These are phyloP conservation scores for Orbicella faveolata DNA, from an alignment of 64 coral and sea anemone species.

Conservation along the genomic window DNA sequence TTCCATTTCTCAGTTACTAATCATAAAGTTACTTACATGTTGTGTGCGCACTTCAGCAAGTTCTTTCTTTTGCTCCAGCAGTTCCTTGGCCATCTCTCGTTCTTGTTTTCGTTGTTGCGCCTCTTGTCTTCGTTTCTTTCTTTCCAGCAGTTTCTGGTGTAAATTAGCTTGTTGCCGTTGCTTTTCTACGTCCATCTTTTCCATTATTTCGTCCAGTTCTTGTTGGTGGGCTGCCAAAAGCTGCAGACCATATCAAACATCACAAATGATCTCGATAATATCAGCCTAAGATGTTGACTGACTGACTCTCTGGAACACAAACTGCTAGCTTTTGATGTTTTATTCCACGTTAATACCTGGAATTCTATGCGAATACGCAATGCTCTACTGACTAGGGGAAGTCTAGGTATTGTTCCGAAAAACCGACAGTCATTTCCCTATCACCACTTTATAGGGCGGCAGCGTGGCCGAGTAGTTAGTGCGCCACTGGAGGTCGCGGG, in stretches of 20 bases:
- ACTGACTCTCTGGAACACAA: neutral
- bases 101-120: slow-evolving; percentile 87
- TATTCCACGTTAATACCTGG: too few species aligned
- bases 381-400: too few species aligned
- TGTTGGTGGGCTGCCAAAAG: slow-evolving; percentile 84
- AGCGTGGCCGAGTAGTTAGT: too few species aligned
- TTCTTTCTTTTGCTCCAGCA: slow-evolving; percentile 95
- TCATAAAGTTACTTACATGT: slow-evolving; percentile 49
- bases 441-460: too few species aligned
- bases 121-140: slow-evolving; percentile 76
- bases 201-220: slow-evolving; percentile 91
- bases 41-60: slow-evolving; percentile 80
- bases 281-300: neutral
- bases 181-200: slow-evolving; percentile 88
- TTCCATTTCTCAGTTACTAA: neutral
- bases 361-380: too few species aligned
- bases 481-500: too few species aligned
- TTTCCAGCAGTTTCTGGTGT: slow-evolving; percentile 82
- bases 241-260: slow-evolving; percentile 11
- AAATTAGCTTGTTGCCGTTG: slow-evolving; percentile 73
- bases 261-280: neutral
- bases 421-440: too few species aligned
- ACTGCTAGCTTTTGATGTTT: too few species aligned
- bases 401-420: too few species aligned
- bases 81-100: slow-evolving; percentile 88